phyloP scores from a whole-genome alignment of 2,797 vertebrate species.

The Austrolebias charrua region DNA sequence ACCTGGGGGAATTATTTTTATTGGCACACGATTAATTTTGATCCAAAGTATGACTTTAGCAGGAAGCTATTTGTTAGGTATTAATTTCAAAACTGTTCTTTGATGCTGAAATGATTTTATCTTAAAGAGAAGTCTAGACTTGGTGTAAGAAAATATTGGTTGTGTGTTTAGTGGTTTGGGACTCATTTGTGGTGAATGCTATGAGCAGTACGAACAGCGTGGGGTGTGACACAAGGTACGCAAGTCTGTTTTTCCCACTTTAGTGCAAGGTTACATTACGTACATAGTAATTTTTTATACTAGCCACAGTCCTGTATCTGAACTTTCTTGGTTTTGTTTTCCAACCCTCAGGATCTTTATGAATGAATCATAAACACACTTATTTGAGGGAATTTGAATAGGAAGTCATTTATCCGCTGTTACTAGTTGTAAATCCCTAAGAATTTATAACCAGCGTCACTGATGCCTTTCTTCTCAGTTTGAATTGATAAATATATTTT shows the following conservation, averaged over 20 bases:
- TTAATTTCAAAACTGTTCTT: conserved; percentile 1
- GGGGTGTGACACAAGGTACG: conserved; percentile 12
- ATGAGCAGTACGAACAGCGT: not conserved
- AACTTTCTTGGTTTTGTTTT: not conserved
- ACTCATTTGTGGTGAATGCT: conserved; percentile 4
- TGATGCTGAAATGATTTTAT: conserved; percentile 12
- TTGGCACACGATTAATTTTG: not conserved
- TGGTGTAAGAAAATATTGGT: not conserved
- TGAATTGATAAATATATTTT: no score
- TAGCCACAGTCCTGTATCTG: not conserved
- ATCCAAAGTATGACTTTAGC: conserved; percentile 12
- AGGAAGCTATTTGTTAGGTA: not conserved
- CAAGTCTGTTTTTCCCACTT: not conserved
- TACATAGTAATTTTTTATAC: not conserved
- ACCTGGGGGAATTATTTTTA: conserved; percentile 3
- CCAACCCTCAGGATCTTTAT: no score
- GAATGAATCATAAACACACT: conserved; percentile 14
- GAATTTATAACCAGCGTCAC: no score
- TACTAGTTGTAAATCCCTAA: no score
- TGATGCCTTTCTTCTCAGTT: no score
- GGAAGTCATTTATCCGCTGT: no score
- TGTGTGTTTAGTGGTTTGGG: not conserved
- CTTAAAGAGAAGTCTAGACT: conserved; percentile 1
- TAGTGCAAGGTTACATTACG: not conserved
- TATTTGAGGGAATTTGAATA: conserved; percentile 9